Evolutionary conservation across 1,140 invertebrate genomes (phyloP).

Genomic region (Microvelia longipes): DNA sequence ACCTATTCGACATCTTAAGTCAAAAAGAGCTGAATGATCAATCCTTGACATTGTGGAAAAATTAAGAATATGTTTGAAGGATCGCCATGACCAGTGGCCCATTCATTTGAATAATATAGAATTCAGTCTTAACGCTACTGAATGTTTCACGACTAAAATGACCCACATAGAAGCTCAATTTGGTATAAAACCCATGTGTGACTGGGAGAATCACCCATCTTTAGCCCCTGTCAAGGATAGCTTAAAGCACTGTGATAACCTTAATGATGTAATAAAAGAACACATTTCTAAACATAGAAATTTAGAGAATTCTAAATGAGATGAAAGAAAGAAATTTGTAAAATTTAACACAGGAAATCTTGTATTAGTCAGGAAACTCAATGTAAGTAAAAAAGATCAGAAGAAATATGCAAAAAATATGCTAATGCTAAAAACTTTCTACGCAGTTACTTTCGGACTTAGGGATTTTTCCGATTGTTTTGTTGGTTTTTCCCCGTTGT

Average conservation of each 20-base stretch:
- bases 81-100: too few species aligned
- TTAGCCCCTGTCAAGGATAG: background rate
- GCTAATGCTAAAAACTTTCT: too few species aligned
- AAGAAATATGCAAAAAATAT: too few species aligned
- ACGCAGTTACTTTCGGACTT: too few species aligned
- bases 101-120: background rate
- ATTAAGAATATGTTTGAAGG: too few species aligned
- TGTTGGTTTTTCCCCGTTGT: too few species aligned
- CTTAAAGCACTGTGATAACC: background rate
- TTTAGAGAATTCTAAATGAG: background rate
- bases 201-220: background rate
- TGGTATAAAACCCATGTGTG: background rate
- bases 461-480: too few species aligned
- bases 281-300: background rate
- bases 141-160: constrained; percentile 4
- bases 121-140: background rate
- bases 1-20: too few species aligned
- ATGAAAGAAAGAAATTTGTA: background rate
- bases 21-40: too few species aligned
- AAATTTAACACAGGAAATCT: background rate
- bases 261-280: background rate
- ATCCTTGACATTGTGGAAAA: too few species aligned
- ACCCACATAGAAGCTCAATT: background rate
- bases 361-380: too few species aligned
- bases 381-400: too few species aligned